Evolutionary conservation across 2,113 vertebrate species (phyloP).

Genomic region (Daboia siamensis): DNA sequence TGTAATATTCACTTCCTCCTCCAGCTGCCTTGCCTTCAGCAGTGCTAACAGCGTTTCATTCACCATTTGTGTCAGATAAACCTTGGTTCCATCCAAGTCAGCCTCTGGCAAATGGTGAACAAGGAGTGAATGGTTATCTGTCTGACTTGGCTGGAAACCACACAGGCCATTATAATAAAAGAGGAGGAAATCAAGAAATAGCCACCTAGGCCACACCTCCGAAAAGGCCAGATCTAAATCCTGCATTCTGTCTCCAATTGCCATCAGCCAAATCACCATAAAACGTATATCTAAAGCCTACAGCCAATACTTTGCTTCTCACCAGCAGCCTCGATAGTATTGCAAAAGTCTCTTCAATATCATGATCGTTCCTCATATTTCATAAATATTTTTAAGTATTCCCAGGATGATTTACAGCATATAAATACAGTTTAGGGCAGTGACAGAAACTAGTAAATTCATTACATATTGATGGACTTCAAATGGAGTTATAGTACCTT

Average conservation of each 20-base stretch:
- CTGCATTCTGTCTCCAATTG: not conserved
- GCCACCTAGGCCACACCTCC: not conserved
- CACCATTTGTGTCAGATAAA: not conserved
- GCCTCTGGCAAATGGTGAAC: conserved; percentile 2
- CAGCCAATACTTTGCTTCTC: not conserved
- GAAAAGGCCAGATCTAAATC: not conserved
- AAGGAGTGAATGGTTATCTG: not conserved
- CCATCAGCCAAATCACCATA: not conserved
- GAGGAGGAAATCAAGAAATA: not conserved
- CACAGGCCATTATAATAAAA: not conserved
- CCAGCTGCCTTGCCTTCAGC: not conserved
- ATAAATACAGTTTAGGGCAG: not conserved
- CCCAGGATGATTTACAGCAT: not conserved
- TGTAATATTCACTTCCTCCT: not conserved
- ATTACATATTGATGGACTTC: not conserved
- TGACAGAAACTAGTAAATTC: too few species aligned
- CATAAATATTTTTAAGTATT: too few species aligned
- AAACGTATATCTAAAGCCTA: not conserved
- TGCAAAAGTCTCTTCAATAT: not conserved
- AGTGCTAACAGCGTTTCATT: not conserved
- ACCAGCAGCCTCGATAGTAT: not conserved
- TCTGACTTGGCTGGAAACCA: not conserved
- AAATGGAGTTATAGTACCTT: not conserved
- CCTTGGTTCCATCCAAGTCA: not conserved
- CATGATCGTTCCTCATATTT: not conserved